Evolutionary conservation across 1,140 invertebrate genomes (phyloP), one percentile per base, ranked within the genome.

Genomic region (Bombus sibiricus): DNA sequence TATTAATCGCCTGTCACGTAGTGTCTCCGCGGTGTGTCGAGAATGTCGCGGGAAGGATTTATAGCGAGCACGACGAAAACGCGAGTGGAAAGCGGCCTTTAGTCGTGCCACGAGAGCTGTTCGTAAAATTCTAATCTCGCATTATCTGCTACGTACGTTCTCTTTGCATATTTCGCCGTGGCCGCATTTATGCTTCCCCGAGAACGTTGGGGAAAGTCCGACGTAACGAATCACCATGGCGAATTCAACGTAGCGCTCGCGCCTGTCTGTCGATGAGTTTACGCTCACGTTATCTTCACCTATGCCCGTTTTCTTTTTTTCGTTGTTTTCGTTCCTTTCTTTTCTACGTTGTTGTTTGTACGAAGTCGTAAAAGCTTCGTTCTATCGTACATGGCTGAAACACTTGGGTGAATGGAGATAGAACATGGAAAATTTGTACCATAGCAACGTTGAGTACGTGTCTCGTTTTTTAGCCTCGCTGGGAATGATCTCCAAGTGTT

Each of bases 121-220:
- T 89, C 69, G 81, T 90, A 90, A 90, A 90, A 90, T 90, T 87
- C 81, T 90, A 90, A 90, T 90, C 89, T 90, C 71, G 88, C 69
- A 89, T 89, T 90, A 89, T 90, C 89, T 87, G 79, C 64, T 59
- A 82, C 81, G 75, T 81, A 90, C 86, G 88, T 90, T 90, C 89
- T 85, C 82, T 75, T 88, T 90, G 88, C 88, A 90, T 90, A 90
- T 90, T 90, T 90, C 76, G 88, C 88, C 66, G 75, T 74, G 89
- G 81, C 87, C 59, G 47, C 47, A 53, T 53, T 89, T 83, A 81
- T 89, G 75, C 69, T 83, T 81, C 71, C 43, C 73, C 69, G 43
- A 62, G 85, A 83, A 86, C 87, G 57, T 71, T 71, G 75, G 85
- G 88, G 88, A 89, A 89, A 89, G 88, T 89, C 73, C 88, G 87